Percentiles rank a stretch among this genome's conserved stretches.
Evolutionary conservation across 2,797 vertebrate species (phyloP).

Genomic region (Sparus aurata): DNA sequence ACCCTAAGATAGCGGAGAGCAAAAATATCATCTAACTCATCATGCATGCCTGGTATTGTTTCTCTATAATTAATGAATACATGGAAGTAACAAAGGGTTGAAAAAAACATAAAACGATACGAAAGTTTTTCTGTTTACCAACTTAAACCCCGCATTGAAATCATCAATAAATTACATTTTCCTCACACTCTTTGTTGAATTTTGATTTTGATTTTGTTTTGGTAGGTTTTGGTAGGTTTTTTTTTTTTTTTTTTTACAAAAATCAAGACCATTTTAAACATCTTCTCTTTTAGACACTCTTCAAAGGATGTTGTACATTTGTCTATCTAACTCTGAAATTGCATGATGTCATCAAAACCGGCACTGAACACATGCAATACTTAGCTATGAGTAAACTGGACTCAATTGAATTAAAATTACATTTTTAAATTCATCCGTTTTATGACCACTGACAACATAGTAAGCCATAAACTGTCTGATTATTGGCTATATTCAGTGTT

Average conservation of each 20-base stretch:
- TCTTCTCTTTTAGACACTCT: background rate
- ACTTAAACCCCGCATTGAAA: background rate
- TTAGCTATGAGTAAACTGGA: background rate
- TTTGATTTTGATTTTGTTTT: no score
- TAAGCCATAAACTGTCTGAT: background rate
- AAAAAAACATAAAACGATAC: no score
- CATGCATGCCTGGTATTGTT: background rate
- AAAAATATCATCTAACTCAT: no score
- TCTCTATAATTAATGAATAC: background rate
- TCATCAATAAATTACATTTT: background rate
- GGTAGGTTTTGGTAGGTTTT: no score
- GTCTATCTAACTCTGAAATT: background rate
- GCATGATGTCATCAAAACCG: background rate
- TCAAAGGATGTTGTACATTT: background rate
- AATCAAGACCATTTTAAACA: background rate
- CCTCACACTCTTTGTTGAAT: background rate
- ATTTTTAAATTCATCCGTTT: background rate
- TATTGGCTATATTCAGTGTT: background rate
- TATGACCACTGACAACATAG: background rate
- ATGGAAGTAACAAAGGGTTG: background rate
- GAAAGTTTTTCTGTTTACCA: background rate
- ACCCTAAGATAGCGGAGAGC: background rate
- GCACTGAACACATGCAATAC: background rate
- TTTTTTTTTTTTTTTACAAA: no score
- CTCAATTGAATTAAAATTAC: background rate